phyloP scores from a whole-genome alignment of 2,888 invertebrate species.

The Phaonia tiefii region DNA sequence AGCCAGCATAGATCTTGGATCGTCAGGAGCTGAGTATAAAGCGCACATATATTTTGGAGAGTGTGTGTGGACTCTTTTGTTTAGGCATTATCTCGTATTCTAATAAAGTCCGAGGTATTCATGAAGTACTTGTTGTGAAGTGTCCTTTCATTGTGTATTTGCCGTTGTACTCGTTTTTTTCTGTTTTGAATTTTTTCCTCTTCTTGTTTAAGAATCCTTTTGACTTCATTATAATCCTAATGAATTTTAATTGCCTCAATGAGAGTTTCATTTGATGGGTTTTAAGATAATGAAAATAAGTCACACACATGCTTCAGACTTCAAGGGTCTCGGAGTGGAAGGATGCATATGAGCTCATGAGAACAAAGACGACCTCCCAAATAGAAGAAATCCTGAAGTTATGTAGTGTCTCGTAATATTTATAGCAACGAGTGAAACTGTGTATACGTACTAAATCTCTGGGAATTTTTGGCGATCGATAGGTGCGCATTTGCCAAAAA shows the following conservation, averaged over 20 bases:
- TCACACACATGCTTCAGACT: not conserved
- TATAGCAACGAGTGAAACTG: no score
- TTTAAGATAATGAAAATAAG: conserved; percentile 58
- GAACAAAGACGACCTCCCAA: not conserved
- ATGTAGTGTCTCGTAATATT: no score
- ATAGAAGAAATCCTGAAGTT: no score
- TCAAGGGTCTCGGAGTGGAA: not conserved
- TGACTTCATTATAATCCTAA: conserved; percentile 79
- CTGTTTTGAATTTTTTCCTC: conserved; percentile 44
- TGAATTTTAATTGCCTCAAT: conserved; percentile 77
- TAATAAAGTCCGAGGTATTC: conserved; percentile 61
- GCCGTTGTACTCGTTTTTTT: conserved; percentile 27
- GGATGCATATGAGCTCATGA: no score
- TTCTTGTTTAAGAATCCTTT: conserved; percentile 66
- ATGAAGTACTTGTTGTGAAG: conserved; percentile 63
- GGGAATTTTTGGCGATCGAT: no score
- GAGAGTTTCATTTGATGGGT: conserved; percentile 66
- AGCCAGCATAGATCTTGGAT: conserved; percentile 35
- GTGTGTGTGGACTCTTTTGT: conserved; percentile 58
- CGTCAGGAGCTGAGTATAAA: no score
- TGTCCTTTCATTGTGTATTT: conserved; percentile 51
- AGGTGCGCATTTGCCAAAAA: no score
- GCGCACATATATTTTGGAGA: no score
- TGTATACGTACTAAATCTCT: no score
- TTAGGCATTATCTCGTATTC: conserved; percentile 72